These are phyloP conservation scores for Pangasius mekongensis DNA, from an alignment of 2,797 vertebrate genomes.

Conservation along the genomic window DNA sequence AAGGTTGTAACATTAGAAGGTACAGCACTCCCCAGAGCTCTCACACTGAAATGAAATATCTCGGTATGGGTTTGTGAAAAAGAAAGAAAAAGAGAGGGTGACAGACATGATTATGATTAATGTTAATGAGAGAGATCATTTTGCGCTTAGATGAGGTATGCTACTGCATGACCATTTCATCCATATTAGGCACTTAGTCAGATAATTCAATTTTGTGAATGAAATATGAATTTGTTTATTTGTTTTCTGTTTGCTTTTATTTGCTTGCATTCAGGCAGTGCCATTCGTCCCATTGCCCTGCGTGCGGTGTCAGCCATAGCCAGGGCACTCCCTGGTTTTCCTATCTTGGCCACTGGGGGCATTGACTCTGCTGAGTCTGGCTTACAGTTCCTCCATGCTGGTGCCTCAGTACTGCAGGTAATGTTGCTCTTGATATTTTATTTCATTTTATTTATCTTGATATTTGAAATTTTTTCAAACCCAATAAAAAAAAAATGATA, in stretches of 20 bases:
- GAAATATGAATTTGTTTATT: constrained; percentile 19
- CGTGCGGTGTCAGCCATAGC: constrained; percentile 87
- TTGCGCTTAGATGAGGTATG: constrained; percentile 15
- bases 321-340: constrained; percentile 84
- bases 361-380: constrained; percentile 93
- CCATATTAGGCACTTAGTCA: constrained; percentile 2
- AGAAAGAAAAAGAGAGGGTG: not conserved
- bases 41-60: constrained; percentile 27
- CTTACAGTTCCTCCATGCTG: constrained; percentile 90
- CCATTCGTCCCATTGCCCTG: constrained; percentile 89
- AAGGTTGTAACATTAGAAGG: constrained; percentile 60
- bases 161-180: not conserved
- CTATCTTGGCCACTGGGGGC: constrained; percentile 89
- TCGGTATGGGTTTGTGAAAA: constrained; percentile 1
- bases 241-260: constrained; percentile 6
- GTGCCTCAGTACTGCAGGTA: constrained; percentile 91
- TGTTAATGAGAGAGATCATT: constrained; percentile 24
- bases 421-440: not conserved
- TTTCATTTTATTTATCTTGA: too few species aligned
- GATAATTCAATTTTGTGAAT: constrained; percentile 8
- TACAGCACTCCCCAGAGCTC: constrained; percentile 48
- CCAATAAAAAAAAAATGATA: not conserved
- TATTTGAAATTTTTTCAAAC: not conserved
- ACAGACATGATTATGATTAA: constrained; percentile 19
- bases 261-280: constrained; percentile 78